Evolutionary conservation across 2,888 invertebrate genomes (phyloP), one percentile per base, ranked within the genome.

Genomic region (Lasioglossum zephyrum): DNA sequence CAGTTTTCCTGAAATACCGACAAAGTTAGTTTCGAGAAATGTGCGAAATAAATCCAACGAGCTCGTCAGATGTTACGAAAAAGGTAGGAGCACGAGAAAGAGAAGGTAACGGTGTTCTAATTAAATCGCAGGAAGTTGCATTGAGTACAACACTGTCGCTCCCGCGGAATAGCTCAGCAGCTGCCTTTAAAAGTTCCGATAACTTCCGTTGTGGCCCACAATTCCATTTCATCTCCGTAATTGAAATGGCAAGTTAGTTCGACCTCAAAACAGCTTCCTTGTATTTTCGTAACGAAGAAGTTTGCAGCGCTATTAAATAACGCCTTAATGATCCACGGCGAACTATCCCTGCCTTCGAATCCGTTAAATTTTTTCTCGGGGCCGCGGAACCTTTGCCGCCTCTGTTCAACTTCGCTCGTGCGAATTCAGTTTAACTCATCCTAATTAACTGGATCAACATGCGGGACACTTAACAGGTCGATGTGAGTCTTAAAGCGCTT

Each of bases 211-310:
- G 75, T 63, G 47, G 73, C 11, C 74, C 77, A 18, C 76, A 73
- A 86, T 81, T 86, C 78, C 86, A 76, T 85, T 86, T 66, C 78
- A 81, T 79, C 81, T 73, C 70, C 57, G 85, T 85, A 86, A 86
- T 85, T 86, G 85, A 86, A 86, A 86, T 70, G 74, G 78, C 72
- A 85, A 86, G 81, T 86, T 80, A 76, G 81, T 70, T 73, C 78
- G 81, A 86, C 85, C 86, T 60, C 81, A 49, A 81, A 85, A 85
- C 75, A 81, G 60, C 78, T 44, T 26, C 72, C 70, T 85, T 86
- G 84, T 79, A 76, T 85, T 81, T 76, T 73, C 85, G 81, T 63
- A 76, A 79, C 81, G 78, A 85, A 69, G 73, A 77, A 85, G 57
- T 85, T 86, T 63, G 80, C 85, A 18, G 26, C n/a, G 63, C 70